Conservation (phyloP, 2,888 invertebrate genomes). For the Erannis defoliaria region DNA sequence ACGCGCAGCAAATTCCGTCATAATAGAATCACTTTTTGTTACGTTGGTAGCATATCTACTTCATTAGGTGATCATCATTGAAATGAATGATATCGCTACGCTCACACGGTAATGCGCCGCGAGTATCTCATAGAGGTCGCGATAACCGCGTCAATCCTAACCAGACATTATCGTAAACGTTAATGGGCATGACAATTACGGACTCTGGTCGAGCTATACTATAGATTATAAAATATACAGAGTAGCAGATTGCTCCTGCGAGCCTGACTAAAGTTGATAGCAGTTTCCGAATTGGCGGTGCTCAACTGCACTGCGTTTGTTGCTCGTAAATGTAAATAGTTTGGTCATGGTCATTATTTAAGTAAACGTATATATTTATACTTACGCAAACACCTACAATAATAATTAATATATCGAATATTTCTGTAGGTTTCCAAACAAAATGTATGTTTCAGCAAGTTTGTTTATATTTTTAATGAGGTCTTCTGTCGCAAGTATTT, state of each 20-base stretch:
- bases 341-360: no score
- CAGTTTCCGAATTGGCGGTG: background rate
- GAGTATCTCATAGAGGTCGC: constrained; percentile 59
- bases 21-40: background rate
- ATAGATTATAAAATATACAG: constrained; percentile 19
- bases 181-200: constrained; percentile 83
- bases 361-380: no score
- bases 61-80: constrained; percentile 15
- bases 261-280: background rate
- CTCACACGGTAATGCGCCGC: constrained; percentile 13
- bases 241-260: background rate
- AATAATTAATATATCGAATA: no score
- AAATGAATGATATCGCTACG: constrained; percentile 2
- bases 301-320: no score
- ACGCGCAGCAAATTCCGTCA: background rate
- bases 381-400: no score
- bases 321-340: no score
- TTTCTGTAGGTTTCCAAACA: no score
- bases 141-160: constrained; percentile 79
- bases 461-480: no score
- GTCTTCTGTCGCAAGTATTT: no score
- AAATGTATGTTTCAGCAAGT: no score
- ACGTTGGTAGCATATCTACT: background rate
- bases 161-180: constrained; percentile 83
- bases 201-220: constrained; percentile 64